Base-by-base conservation (phyloP, 2,797 vertebrate genomes). In the Sebastes paucispinis region DNA sequence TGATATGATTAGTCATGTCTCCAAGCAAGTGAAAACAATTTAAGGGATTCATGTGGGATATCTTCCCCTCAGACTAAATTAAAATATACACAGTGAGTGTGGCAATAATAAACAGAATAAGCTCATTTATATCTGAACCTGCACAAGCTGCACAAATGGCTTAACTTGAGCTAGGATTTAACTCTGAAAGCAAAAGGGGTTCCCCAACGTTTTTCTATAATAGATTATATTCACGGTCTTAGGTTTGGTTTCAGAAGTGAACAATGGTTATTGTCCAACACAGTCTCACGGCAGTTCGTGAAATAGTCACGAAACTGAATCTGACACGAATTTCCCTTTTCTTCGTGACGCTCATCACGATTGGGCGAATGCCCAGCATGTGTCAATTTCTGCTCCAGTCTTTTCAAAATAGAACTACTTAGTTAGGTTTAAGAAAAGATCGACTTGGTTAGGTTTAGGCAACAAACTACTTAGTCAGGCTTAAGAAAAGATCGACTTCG, bases 1-100 rank as follows among this genome's bases (percentile, higher is more conserved):
- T 70, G 32, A 87, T 85, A 73, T 58, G 73, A 88, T 88, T 77
- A 81, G 64, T 75, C 29, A 22, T 54, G 27, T 75, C 72, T 79
- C 67, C 11, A 25, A 86, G 60, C 47, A 62, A 79, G 63, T 47
- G 65, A 76, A 77, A 88, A 58, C 78, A 67, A 57, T 87, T 81
- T 1, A 54, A 71, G 16, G 25, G 27, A 70, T 70, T 76, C 31
- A 57, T 8, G 36, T 55, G 32, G 24, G 64, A 69, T 39, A 29
- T 75, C 64, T 67, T 63, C 6, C 34, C 68, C 9, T 68, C 32
- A 68, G 47, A 62, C 10, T 10, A 14, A 83, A 68, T 27, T 7
- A 77, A 79, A 64, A 79, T 20, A 71, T 68, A 20, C 11, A 55
- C 14, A 22, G 18, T 29, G 11, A 39, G 36, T 76, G 29, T 27